Evolutionary conservation across 2,113 vertebrate species (phyloP), one percentile per base, ranked within the genome.

Genomic region (Neolamprologus cancellatus): DNA sequence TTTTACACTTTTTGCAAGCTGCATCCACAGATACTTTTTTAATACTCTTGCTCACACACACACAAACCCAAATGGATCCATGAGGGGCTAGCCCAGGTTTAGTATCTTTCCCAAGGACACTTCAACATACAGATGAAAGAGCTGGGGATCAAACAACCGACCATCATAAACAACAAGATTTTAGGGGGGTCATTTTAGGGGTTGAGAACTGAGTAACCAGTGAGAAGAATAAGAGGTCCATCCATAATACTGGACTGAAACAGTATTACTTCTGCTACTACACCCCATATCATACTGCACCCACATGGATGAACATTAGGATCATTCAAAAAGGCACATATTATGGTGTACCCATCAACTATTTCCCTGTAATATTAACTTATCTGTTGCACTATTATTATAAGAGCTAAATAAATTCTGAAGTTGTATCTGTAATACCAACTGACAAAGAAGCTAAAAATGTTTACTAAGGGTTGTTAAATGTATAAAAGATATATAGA

Each of bases 201-300:
- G 64, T 23, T 23, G 36, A 41, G 34, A 69, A 41, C 13, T 25
- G 36, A 41, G 36, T 41, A 69, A 41, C 34, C 64, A 15, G 64
- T 69, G n/a, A 41, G n/a, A 41, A 69, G 66, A 44, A 23, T 71
- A 44, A 74, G 15, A 28, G 69, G 23, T 74, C 69, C 41, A 74
- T 28, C 69, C 69, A 28, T 17, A 41, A 74, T 28, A 74, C 6
- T 44, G 6, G 23, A 74, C 8, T 71, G 36, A 71, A 44, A 71
- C 20, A 74, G 66, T 28, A 46, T 46, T 74, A 17, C 39, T 46
- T 74, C 23, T 46, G 41, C 39, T 3, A 28, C 66, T 46, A 28
- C 39, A 44, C 23, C 39, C 20, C 14, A 30, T 46, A 30, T 36
- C 0, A 20, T 36, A 36, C 18, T 64, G 11, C 34, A 23, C 34